Evolutionary conservation across 2,113 vertebrate species (phyloP).

Genomic region (Galemys pyrenaicus): DNA sequence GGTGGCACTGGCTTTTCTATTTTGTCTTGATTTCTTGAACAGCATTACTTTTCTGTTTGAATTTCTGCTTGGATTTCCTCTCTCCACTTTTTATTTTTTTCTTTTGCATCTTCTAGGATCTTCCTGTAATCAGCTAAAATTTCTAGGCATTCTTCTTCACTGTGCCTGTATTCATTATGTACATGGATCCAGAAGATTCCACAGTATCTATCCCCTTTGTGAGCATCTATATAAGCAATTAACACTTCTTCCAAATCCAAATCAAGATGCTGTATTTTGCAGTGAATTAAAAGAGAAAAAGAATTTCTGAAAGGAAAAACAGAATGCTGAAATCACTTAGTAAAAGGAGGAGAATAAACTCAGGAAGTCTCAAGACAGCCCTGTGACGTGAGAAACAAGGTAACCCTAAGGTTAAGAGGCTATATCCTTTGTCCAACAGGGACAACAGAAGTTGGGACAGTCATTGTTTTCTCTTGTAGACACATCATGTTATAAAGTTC

Average conservation of each 20-base stretch:
- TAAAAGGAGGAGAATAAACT: conserved; percentile 98
- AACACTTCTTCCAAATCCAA: conserved; percentile 97
- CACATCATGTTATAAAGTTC: conserved; percentile 17
- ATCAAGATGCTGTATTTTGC: conserved; percentile 98
- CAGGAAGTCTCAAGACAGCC: conserved; percentile 95
- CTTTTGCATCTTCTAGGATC: background rate
- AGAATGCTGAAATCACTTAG: conserved; percentile 99
- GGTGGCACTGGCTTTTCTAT: background rate
- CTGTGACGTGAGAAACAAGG: conserved; percentile 95
- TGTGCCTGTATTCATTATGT: conserved; percentile 94
- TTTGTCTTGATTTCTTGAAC: background rate
- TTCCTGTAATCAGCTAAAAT: background rate
- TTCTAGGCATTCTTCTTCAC: conserved; percentile 42
- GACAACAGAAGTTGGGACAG: conserved; percentile 94
- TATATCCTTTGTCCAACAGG: conserved; percentile 95
- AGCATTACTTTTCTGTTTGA: background rate
- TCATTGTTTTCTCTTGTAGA: conserved; percentile 86
- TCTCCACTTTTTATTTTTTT: background rate
- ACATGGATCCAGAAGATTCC: conserved; percentile 93
- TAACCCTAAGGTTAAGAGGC: conserved; percentile 92
- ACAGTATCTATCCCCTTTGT: conserved; percentile 90
- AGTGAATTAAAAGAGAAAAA: conserved; percentile 76
- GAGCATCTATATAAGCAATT: conserved; percentile 95
- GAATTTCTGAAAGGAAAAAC: conserved; percentile 95
- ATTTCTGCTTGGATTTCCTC: too few relatives aligned